These are phyloP conservation scores for Acrossocheilus wenchowensis DNA, from an alignment of 2,797 vertebrate genomes.

Conservation along the genomic window DNA sequence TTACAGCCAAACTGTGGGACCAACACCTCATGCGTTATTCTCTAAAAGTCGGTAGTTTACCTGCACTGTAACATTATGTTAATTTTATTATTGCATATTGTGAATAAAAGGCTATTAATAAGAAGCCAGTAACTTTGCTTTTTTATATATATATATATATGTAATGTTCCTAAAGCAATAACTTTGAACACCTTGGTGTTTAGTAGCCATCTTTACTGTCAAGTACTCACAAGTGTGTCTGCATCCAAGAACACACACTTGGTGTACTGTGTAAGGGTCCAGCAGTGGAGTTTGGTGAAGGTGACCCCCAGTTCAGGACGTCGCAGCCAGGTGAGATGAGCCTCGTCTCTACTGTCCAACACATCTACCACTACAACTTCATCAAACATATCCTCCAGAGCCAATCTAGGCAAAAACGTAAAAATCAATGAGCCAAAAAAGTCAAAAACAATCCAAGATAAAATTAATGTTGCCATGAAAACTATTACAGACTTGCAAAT, in stretches of 20 bases:
- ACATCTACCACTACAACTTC: constrained; percentile 79
- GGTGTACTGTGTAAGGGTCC: constrained; percentile 87
- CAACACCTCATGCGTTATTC: neutral
- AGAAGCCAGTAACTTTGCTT: neutral
- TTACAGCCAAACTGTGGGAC: neutral
- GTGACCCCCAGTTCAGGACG: constrained; percentile 87
- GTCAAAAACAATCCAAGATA: neutral
- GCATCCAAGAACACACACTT: constrained; percentile 94
- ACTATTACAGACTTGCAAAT: neutral
- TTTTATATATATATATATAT: neutral
- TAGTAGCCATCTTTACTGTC: neutral
- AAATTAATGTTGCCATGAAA: neutral
- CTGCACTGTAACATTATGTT: neutral
- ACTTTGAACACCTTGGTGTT: neutral
- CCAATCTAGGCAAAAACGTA: constrained; percentile 71
- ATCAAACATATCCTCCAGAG: constrained; percentile 79
- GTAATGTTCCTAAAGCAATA: neutral
- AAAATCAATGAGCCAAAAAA: neutral
- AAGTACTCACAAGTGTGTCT: constrained; percentile 86
- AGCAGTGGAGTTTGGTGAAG: constrained; percentile 90
- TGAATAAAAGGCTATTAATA: neutral
- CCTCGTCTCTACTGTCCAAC: constrained; percentile 78
- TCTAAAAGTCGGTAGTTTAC: neutral
- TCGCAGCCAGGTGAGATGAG: constrained; percentile 76
- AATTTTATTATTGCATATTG: neutral